phyloP scores from a whole-genome alignment of 2,888 invertebrate genomes.

The Dryadula phaetusa region DNA sequence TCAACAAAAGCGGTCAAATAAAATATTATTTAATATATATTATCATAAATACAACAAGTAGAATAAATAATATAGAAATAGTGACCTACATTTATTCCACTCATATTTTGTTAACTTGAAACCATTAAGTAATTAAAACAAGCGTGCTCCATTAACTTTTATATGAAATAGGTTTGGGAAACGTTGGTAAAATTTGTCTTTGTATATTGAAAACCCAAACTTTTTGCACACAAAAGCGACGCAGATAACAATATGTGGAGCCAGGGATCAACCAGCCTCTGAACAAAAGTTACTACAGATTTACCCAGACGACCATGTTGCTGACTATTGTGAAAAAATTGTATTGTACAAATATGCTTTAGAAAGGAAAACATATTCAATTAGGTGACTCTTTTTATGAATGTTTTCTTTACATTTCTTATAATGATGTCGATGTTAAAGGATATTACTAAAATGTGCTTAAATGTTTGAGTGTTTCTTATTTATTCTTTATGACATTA shows the following conservation, averaged over 20 bases:
- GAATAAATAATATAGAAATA: neutral
- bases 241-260: slow-evolving; percentile 28
- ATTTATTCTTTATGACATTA: neutral
- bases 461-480: neutral
- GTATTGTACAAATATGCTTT: slow-evolving; percentile 23
- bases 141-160: slow-evolving; percentile 27
- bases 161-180: slow-evolving; percentile 23
- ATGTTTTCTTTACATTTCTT: neutral
- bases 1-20: neutral
- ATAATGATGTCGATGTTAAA: slow-evolving; percentile 9
- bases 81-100: neutral
- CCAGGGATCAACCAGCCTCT: slow-evolving; percentile 26
- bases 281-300: slow-evolving; percentile 23
- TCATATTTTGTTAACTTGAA: slow-evolving; percentile 11
- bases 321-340: slow-evolving; percentile 25
- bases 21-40: neutral
- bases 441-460: slow-evolving; percentile 7
- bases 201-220: slow-evolving; percentile 29
- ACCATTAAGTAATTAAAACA: slow-evolving; percentile 29
- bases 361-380: slow-evolving; percentile 22
- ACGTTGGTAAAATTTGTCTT: slow-evolving; percentile 31
- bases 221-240: slow-evolving; percentile 29
- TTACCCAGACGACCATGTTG: slow-evolving; percentile 10
- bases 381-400: neutral
- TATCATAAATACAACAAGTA: neutral